Percentiles rank a stretch among this genome's conserved stretches.
phyloP scores from a whole-genome alignment of 2,888 invertebrate genomes.

The Oscheius sp. region DNA sequence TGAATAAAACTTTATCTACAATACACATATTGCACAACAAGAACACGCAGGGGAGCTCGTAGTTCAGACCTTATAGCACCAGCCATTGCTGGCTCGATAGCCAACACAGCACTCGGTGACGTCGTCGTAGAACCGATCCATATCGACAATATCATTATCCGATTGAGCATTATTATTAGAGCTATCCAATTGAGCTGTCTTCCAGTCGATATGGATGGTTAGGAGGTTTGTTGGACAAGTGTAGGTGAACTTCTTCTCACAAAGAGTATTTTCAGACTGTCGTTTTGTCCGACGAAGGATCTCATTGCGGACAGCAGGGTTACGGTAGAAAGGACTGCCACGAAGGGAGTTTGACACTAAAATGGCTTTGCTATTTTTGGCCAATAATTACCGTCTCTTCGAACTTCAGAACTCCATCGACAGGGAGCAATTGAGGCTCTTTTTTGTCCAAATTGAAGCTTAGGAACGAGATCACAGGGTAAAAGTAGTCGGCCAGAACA shows the following conservation, averaged over 20 bases:
- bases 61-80: constrained; percentile 48
- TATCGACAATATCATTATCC: constrained; percentile 23
- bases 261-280: constrained; percentile 13
- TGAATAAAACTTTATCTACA: no score
- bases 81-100: constrained; percentile 46
- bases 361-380: background rate
- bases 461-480: constrained; percentile 63
- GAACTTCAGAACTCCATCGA: constrained; percentile 6
- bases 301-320: constrained; percentile 8
- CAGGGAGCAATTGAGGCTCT: constrained; percentile 7
- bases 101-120: constrained; percentile 54
- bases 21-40: no score
- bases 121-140: constrained; percentile 32
- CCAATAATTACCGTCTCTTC: background rate
- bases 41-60: no score
- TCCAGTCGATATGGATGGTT: constrained; percentile 63
- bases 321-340: constrained; percentile 15
- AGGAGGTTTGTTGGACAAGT: constrained; percentile 66
- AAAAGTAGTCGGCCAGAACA: constrained; percentile 60
- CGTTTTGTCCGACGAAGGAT: background rate
- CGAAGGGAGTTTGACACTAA: constrained; percentile 9
- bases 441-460: constrained; percentile 59
- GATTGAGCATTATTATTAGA: background rate
- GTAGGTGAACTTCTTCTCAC: constrained; percentile 57
- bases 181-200: constrained; percentile 27